These are phyloP conservation scores for Chrysotoxum bicinctum DNA, from an alignment of 2,888 invertebrate species.

Conservation along the genomic window DNA sequence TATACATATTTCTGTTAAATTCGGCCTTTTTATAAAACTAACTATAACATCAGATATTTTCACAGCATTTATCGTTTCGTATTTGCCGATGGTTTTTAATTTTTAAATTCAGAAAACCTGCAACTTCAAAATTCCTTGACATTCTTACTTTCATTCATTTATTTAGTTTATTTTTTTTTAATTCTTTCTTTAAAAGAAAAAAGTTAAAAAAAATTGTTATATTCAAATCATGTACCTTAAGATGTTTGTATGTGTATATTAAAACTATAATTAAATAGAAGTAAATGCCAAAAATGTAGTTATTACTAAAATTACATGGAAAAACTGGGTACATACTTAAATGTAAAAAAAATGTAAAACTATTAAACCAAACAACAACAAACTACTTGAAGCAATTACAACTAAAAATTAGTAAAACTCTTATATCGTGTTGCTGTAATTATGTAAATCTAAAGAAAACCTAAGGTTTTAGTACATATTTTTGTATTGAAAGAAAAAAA, in stretches of 20 bases:
- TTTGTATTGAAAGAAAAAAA: slow-evolving; percentile 60
- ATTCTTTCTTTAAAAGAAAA: background rate
- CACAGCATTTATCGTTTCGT: no score
- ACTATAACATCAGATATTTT: no score
- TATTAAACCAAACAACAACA: slow-evolving; percentile 42
- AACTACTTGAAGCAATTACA: slow-evolving; percentile 66
- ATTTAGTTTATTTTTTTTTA: background rate
- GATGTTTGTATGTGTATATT: slow-evolving; percentile 16
- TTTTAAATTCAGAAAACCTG: no score
- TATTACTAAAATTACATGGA: slow-evolving; percentile 29
- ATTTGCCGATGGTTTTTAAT: no score
- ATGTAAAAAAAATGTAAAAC: slow-evolving; percentile 3
- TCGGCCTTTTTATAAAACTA: no score
- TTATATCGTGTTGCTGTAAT: slow-evolving; percentile 15
- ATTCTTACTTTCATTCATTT: no score
- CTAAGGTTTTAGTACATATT: slow-evolving; percentile 68
- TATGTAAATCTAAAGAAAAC: slow-evolving; percentile 49
- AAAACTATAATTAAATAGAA: slow-evolving; percentile 3
- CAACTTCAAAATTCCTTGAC: no score
- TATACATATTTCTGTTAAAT: no score
- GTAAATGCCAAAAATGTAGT: slow-evolving; percentile 61
- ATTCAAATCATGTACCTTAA: slow-evolving; percentile 49
- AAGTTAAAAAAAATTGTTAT: background rate
- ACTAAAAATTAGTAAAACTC: slow-evolving; percentile 7
- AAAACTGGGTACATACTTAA: slow-evolving; percentile 31